Percentiles rank a stretch among this genome's conserved stretches.
Evolutionary conservation across 2,797 vertebrate genomes (phyloP).

Genomic region (Tiaroga cobitis): DNA sequence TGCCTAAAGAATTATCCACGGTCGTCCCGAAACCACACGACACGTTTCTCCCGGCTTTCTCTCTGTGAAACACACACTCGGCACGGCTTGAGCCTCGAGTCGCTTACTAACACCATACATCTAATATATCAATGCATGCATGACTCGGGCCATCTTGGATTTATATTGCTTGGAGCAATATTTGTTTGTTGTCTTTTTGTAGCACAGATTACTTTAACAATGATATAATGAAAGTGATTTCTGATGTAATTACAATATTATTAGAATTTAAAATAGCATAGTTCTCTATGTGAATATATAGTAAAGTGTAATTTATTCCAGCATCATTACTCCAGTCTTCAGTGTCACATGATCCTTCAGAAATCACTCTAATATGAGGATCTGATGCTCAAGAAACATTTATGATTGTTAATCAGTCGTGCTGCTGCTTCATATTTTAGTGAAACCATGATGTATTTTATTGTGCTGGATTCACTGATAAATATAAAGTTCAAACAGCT

Average conservation of each 20-base stretch:
- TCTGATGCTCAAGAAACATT: no score
- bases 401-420: no score
- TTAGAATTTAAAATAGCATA: no score
- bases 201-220: background rate
- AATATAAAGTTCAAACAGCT: no score
- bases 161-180: background rate
- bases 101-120: background rate
- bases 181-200: background rate
- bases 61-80: background rate
- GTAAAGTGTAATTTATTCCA: background rate
- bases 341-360: background rate
- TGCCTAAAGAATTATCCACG: background rate
- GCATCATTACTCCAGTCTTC: background rate
- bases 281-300: background rate
- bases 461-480: background rate
- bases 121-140: background rate
- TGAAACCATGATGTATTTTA: background rate
- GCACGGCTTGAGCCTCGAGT: conserved; percentile 18
- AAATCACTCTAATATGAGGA: no score
- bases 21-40: background rate
- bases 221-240: background rate
- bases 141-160: background rate
- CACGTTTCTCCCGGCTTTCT: background rate
- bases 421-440: background rate
- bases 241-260: no score